These are phyloP conservation scores for Dasysyrphus albostriatus DNA, from an alignment of 2,888 invertebrate species.

Conservation along the genomic window DNA sequence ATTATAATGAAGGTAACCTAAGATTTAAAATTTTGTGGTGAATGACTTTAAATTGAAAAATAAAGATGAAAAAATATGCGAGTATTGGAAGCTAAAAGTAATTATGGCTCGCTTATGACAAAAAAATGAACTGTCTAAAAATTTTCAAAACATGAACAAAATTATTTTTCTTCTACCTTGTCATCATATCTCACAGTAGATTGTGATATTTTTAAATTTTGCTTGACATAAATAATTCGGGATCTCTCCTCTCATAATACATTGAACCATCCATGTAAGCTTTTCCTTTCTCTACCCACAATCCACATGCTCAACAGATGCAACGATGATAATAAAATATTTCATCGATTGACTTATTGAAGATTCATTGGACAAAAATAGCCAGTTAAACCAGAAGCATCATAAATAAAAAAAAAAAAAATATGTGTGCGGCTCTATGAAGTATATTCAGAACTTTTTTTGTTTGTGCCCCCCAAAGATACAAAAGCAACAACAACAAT, in stretches of 20 bases:
- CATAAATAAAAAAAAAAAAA: neutral
- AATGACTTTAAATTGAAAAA: no score
- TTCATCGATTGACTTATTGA: slow-evolving; percentile 61
- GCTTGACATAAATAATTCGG: neutral
- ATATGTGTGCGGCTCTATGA: neutral
- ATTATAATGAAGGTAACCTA: no score
- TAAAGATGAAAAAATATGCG: no score
- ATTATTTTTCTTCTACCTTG: neutral
- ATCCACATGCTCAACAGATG: slow-evolving; percentile 58
- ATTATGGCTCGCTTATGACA: no score
- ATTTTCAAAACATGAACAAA: neutral
- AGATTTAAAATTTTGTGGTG: no score
- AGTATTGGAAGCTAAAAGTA: no score
- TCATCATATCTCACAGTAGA: neutral
- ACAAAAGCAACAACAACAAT: slow-evolving; percentile 23
- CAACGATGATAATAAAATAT: slow-evolving; percentile 41
- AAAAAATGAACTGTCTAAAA: no score
- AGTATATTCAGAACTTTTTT: neutral
- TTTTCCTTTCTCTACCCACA: neutral
- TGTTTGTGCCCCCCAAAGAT: neutral
- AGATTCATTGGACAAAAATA: slow-evolving; percentile 50
- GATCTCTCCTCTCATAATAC: neutral
- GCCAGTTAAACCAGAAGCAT: slow-evolving; percentile 22
- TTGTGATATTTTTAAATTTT: slow-evolving; percentile 5
- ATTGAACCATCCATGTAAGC: neutral